A percentile compares a stretch with the other conserved stretches of the same genome.
Conservation (phyloP, 2,888 invertebrate species). For the Sipunculus nudus region DNA sequence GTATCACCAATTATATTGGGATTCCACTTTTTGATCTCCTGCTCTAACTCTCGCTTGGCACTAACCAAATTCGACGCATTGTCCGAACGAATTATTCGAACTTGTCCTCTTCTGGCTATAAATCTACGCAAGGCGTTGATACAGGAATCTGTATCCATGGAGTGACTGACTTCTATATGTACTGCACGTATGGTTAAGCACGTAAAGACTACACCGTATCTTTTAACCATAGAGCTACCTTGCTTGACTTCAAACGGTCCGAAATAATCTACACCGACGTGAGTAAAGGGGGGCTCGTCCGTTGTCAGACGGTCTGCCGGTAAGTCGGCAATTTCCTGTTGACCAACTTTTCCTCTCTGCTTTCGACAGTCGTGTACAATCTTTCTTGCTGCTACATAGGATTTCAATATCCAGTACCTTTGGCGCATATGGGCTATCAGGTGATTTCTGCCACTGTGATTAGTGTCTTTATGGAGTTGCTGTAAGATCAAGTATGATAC, state of each 20-base stretch:
- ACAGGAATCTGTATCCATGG: constrained; percentile 3
- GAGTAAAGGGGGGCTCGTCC: background rate
- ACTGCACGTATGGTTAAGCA: background rate
- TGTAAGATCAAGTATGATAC: too few relatives aligned
- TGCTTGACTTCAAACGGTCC: background rate
- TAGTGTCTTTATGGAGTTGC: too few relatives aligned
- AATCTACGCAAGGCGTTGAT: constrained; percentile 9
- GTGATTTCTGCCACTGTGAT: background rate
- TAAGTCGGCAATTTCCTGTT: constrained; percentile 1
- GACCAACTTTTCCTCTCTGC: too few relatives aligned
- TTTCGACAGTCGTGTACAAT: too few relatives aligned
- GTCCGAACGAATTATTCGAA: background rate
- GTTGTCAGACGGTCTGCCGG: background rate
- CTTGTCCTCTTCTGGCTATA: constrained; percentile 1
- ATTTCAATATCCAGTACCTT: background rate
- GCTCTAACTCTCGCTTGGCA: background rate
- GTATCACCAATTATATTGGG: background rate
- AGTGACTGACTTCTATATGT: constrained; percentile 1
- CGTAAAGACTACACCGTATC: background rate
- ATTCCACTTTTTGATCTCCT: background rate
- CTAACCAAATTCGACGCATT: background rate
- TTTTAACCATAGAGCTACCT: background rate
- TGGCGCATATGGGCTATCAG: background rate
- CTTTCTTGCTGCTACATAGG: too few relatives aligned
- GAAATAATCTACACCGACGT: background rate